These are phyloP conservation scores for Hyposoter dolosus DNA, from an alignment of 2,888 invertebrate genomes.

Conservation along the genomic window DNA sequence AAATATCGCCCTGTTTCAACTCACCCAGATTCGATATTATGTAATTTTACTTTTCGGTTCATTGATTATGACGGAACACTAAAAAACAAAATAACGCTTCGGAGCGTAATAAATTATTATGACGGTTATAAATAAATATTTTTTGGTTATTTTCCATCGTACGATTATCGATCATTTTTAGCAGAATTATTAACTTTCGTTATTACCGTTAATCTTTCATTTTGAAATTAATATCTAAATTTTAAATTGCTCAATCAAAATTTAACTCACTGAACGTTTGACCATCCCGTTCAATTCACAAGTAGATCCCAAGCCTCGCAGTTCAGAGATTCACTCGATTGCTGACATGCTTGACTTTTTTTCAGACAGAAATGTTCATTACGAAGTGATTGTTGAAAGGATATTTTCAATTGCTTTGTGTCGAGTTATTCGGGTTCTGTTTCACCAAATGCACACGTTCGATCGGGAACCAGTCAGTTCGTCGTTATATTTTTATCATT, in stretches of 20 bases:
- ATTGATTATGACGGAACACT: neutral
- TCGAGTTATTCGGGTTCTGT: slow-evolving; percentile 38
- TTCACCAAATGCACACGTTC: slow-evolving; percentile 19
- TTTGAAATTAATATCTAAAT: no score
- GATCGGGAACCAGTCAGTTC: neutral
- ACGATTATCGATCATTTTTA: neutral
- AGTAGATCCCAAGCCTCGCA: neutral
- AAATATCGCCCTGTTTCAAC: neutral
- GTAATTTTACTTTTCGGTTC: slow-evolving; percentile 1
- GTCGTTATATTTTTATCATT: slow-evolving; percentile 23
- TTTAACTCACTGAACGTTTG: neutral
- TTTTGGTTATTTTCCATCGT: neutral
- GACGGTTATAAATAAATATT: neutral
- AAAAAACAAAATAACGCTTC: neutral
- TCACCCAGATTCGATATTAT: neutral
- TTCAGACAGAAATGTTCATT: neutral
- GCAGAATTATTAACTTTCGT: neutral
- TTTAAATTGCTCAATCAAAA: neutral
- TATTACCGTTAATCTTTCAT: neutral
- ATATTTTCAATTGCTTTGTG: slow-evolving; percentile 12
- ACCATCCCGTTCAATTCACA: neutral
- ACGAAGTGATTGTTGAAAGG: neutral
- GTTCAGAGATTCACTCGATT: no score
- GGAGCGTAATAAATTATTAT: neutral
- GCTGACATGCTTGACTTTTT: no score